Evolutionary conservation across 2,113 vertebrate species (phyloP).

Genomic region (Pica pica): DNA sequence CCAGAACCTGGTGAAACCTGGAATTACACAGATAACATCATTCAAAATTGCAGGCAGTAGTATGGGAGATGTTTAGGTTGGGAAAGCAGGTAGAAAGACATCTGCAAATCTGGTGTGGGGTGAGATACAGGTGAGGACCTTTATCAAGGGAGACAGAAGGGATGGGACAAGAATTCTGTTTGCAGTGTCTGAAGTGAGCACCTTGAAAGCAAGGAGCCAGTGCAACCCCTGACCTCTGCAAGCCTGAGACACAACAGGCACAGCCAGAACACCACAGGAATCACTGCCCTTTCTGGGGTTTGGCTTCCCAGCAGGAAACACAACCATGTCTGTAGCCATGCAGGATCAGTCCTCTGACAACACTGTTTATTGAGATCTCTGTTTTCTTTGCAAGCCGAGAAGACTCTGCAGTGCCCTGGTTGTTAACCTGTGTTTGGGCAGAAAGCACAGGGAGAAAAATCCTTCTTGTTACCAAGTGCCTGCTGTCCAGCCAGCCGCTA

Average conservation of each 20-base stretch:
- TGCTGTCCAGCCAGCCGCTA: conserved; percentile 52
- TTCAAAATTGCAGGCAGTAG: neutral
- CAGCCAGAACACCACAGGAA: neutral
- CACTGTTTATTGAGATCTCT: neutral
- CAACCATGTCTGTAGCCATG: neutral
- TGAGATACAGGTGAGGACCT: neutral
- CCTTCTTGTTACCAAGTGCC: conserved; percentile 24
- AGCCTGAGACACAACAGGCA: neutral
- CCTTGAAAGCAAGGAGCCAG: neutral
- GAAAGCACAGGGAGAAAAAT: conserved; percentile 22
- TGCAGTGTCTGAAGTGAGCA: neutral
- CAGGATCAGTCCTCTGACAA: neutral
- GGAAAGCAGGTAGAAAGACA: neutral
- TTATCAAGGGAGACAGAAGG: neutral
- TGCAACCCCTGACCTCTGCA: neutral
- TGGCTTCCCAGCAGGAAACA: neutral
- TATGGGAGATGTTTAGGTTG: neutral
- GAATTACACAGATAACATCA: neutral
- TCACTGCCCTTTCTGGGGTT: neutral
- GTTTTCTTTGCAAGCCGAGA: neutral
- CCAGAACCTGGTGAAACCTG: neutral
- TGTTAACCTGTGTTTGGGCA: neutral
- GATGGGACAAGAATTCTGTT: neutral
- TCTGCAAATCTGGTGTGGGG: neutral
- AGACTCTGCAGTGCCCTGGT: neutral